phyloP scores from a whole-genome alignment of 2,113 vertebrate species.

The Nycticorax nycticorax region DNA sequence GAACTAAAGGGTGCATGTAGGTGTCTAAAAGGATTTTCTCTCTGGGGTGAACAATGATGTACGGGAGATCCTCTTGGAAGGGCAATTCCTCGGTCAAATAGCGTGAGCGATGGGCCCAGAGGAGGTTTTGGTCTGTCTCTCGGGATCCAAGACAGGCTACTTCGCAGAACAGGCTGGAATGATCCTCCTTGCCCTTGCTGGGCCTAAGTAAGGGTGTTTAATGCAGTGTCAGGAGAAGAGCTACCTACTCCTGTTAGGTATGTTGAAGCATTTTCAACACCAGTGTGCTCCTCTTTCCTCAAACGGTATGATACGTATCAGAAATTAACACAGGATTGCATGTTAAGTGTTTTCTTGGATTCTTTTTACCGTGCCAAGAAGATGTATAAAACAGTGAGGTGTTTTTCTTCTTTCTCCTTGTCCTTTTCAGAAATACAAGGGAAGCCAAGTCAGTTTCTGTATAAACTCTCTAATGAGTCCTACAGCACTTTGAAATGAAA shows the following conservation, averaged over 20 bases:
- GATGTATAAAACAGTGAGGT: background rate
- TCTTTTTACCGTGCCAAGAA: background rate
- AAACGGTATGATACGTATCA: rapidly evolving
- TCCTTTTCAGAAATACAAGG: background rate
- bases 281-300: background rate
- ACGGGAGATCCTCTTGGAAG: background rate
- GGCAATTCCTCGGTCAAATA: background rate
- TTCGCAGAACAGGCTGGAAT: background rate
- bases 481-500: background rate
- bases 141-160: background rate
- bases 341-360: background rate
- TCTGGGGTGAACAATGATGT: background rate
- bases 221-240: background rate
- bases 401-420: background rate
- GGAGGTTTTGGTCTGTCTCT: background rate
- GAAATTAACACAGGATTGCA: background rate
- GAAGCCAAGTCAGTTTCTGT: background rate
- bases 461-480: background rate
- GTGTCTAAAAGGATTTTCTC: background rate
- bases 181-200: background rate
- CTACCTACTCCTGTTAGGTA: background rate
- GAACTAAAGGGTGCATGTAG: background rate
- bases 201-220: background rate
- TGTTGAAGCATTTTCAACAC: background rate
- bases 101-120: rapidly evolving